These are phyloP conservation scores for Eulithis testata DNA, from an alignment of 2,888 invertebrate species.

Conservation along the genomic window DNA sequence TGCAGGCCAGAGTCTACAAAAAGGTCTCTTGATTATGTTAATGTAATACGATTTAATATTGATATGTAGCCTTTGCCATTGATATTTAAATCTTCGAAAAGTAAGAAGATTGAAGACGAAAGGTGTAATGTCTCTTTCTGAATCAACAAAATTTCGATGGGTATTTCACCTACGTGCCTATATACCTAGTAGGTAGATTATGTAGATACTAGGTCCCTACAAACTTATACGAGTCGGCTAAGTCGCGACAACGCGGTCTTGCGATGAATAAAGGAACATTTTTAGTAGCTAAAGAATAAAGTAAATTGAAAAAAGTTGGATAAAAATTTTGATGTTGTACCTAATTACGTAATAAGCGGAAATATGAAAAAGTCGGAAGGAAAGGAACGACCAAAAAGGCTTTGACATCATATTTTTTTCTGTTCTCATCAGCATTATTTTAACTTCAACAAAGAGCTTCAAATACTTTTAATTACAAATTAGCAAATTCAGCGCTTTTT, in stretches of 20 bases:
- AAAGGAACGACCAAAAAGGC: constrained; percentile 17
- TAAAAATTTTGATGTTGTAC: neutral
- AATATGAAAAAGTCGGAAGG: constrained; percentile 6
- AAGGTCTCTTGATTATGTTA: constrained; percentile 62
- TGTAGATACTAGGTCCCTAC: no score
- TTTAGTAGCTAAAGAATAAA: neutral
- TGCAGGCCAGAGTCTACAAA: constrained; percentile 19
- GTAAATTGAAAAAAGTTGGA: neutral
- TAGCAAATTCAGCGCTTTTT: constrained; percentile 67
- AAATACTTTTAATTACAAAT: constrained; percentile 73
- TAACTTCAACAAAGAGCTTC: constrained; percentile 64
- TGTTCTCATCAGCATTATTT: constrained; percentile 39
- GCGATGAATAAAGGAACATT: no score
- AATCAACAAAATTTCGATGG: neutral
- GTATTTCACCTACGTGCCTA: neutral
- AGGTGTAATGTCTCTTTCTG: neutral
- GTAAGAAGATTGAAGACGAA: constrained; percentile 12
- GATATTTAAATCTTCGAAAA: constrained; percentile 53
- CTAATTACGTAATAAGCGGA: no score
- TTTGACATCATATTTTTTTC: constrained; percentile 25
- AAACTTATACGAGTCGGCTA: no score
- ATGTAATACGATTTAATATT: constrained; percentile 53
- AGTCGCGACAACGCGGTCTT: no score
- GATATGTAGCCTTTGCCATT: constrained; percentile 47
- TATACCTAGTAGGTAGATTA: no score